phyloP scores from a whole-genome alignment of 2,888 invertebrate genomes.

The Craniophora ligustri region DNA sequence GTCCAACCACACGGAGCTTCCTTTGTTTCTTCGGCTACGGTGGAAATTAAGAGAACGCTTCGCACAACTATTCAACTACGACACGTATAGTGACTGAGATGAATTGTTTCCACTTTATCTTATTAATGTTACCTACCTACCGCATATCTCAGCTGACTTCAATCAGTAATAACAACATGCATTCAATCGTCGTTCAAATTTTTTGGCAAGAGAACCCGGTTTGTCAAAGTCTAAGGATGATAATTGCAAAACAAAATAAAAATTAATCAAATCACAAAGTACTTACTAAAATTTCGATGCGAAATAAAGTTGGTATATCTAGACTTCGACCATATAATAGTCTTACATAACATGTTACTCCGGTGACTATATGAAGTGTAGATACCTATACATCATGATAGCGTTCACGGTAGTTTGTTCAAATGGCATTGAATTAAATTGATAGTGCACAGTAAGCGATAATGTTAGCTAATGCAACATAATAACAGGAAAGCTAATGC shows the following conservation, averaged over 20 bases:
- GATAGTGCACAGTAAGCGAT: conserved; percentile 69
- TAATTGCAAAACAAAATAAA: no score
- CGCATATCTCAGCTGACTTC: no score
- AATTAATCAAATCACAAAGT: no score
- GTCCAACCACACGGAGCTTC: conserved; percentile 71
- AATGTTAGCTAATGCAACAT: conserved; percentile 72
- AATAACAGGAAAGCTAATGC: conserved; percentile 64
- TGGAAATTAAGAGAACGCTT: conserved; percentile 29
- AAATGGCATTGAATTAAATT: conserved; percentile 79
- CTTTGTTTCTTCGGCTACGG: conserved; percentile 59
- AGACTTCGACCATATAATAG: neutral
- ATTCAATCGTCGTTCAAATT: no score
- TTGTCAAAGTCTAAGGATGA: no score
- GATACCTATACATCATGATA: conserved; percentile 50
- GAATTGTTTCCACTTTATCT: conserved; percentile 14
- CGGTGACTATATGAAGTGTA: conserved; percentile 13
- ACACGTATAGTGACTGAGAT: conserved; percentile 22
- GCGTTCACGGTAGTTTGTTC: conserved; percentile 65
- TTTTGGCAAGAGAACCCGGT: no score
- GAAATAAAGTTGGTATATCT: no score
- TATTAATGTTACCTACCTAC: neutral
- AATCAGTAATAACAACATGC: no score
- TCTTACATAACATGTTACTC: conserved; percentile 27
- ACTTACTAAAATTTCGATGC: neutral
- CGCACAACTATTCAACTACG: conserved; percentile 9